Conservation (phyloP, 2,888 invertebrate genomes). For the Heliconius erato region DNA sequence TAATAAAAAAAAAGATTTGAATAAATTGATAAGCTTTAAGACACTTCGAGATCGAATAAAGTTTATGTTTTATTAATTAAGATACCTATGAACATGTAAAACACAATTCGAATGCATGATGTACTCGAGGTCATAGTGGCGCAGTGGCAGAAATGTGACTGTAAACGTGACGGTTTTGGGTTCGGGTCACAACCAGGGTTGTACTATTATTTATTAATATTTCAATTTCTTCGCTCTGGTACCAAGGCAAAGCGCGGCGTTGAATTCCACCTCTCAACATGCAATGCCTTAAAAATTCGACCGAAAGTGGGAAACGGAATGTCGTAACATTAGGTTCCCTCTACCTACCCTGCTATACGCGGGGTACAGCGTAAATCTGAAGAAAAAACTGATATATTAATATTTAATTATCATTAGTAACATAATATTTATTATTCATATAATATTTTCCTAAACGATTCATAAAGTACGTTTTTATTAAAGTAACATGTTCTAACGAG, state of each 20-base stretch:
- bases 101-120: too few species aligned
- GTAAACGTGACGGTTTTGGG: too few species aligned
- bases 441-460: constrained; percentile 9
- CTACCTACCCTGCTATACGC: not conserved
- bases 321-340: not conserved
- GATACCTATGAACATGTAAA: too few species aligned
- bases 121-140: too few species aligned
- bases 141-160: too few species aligned
- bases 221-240: too few species aligned
- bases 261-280: not conserved
- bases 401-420: not conserved
- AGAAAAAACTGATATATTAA: not conserved
- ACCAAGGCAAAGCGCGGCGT: too few species aligned
- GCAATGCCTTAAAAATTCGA: not conserved
- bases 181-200: too few species aligned
- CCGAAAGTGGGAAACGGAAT: not conserved
- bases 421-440: not conserved
- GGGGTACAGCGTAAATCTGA: not conserved
- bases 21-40: too few species aligned
- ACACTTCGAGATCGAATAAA: too few species aligned
- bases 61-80: too few species aligned
- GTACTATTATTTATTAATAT: not conserved
- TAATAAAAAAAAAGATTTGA: too few species aligned
- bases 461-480: not conserved
- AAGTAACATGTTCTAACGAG: constrained; percentile 23